Evolutionary conservation across 2,113 vertebrate genomes (phyloP), one percentile per base, ranked within the genome.

Genomic region (Piprites chloris): DNA sequence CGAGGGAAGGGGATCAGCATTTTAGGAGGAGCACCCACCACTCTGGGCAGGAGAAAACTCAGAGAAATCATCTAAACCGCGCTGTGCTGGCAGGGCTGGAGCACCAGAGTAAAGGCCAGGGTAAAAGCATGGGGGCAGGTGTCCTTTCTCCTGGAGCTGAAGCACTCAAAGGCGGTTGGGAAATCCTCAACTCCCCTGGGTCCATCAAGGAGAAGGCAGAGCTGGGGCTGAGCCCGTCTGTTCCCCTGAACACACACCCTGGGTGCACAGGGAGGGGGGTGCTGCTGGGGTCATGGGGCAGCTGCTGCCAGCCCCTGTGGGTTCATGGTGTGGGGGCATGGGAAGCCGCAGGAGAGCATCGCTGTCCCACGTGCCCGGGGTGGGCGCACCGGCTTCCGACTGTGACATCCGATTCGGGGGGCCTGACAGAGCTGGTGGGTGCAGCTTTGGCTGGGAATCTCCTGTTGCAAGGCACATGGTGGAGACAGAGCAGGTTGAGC

Each of bases 351-450:
- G 52, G 67, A 49, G 42, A 37, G 6, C 24, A 3, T 22, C 9
- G 1, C 80, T 71, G 24, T 46, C 61, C 65, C 0, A 0, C 5
- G 10, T 46, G 19, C 32, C 10, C 2, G 2, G 32, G 24, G 7
- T 23, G 17, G 19, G 22, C 0, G 0, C 9, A 2, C 7, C 56
- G 39, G 20, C 33, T 46, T 58, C 39, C 0, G 4, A 12, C 59
- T 0, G 0, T 27, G 26, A 8, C 2, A 0, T 35, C 9, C 0
- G 0, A 15, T n/a, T 12, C 3, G 46, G 10, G 11, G 23, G 13
- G 6, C 56, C 46, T 42, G 8, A 5, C 2, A 3, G 1, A 9
- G 55, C 23, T 42, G 6, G 6, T 37, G 20, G 14, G 12, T 1
- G 2, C 0, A 0, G 26, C 74, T 66, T 27, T 49, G 52, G 23